Percentiles rank a stretch among this genome's conserved stretches.
These are phyloP conservation scores for Hypothenemus hampei DNA, from an alignment of 1,140 invertebrate genomes.

Conservation along the genomic window DNA sequence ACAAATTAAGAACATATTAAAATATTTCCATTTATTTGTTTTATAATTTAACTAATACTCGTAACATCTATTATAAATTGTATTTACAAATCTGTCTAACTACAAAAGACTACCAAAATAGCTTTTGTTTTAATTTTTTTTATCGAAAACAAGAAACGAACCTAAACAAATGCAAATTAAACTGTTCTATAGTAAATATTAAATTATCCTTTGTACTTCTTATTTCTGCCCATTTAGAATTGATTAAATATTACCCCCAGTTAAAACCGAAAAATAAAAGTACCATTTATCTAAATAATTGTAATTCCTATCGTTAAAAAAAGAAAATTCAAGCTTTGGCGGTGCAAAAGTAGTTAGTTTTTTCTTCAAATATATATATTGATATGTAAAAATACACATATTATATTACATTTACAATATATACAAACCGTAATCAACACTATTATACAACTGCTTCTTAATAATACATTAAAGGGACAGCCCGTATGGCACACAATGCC, in stretches of 20 bases:
- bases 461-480: constrained; percentile 4
- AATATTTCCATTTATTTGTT: constrained; percentile 36
- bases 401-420: constrained; percentile 37
- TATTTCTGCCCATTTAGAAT: too few relatives aligned
- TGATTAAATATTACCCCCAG: too few relatives aligned
- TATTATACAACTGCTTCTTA: constrained; percentile 1
- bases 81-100: constrained; percentile 34
- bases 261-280: too few relatives aligned
- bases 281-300: too few relatives aligned
- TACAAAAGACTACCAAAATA: constrained; percentile 33
- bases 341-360: constrained; percentile 35
- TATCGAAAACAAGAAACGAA: constrained; percentile 1
- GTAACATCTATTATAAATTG: constrained; percentile 33
- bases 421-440: constrained; percentile 25
- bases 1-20: constrained; percentile 27
- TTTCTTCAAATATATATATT: constrained; percentile 21
- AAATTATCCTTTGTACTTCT: too few relatives aligned
- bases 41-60: constrained; percentile 40
- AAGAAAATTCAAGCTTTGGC: constrained; percentile 25
- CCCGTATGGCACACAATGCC: not conserved
- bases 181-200: not conserved
- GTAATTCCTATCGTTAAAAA: too few relatives aligned
- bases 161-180: constrained; percentile 7
- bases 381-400: constrained; percentile 42
- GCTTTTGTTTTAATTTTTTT: constrained; percentile 1